Conservation (phyloP, 2,113 vertebrate genomes). For the Corydoras sp. region DNA sequence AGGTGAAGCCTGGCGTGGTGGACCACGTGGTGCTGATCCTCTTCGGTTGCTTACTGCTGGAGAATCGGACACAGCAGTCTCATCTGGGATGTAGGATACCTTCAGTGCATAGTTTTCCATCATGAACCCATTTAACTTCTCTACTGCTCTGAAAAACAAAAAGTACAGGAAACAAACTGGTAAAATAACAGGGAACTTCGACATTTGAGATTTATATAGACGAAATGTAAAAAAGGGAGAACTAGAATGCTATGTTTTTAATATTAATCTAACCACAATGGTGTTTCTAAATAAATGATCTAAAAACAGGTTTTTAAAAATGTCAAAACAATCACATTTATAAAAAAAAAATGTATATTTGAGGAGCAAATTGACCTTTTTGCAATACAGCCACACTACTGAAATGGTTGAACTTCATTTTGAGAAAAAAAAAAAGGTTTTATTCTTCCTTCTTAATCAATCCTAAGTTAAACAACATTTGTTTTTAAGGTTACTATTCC, state of each 20-base stretch:
- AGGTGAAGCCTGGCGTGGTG: conserved; percentile 81
- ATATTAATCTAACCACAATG: too few relatives aligned
- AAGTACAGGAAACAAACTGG: neutral
- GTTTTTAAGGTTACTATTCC: too few relatives aligned
- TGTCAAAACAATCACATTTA: too few relatives aligned
- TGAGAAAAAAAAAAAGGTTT: neutral
- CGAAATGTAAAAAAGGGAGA: neutral
- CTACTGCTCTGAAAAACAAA: conserved; percentile 75
- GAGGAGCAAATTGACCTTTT: too few relatives aligned
- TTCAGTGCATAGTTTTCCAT: conserved; percentile 91
- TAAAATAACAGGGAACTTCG: too few relatives aligned
- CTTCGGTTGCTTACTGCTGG: conserved; percentile 69
- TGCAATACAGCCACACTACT: too few relatives aligned
- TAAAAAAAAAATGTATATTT: too few relatives aligned
- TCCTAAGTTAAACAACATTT: neutral
- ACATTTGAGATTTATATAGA: neutral
- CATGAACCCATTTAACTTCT: conserved; percentile 92
- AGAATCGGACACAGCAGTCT: conserved; percentile 70
- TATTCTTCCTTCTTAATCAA: neutral
- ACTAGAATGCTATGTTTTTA: too few relatives aligned
- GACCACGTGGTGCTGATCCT: conserved; percentile 78
- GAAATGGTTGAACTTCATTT: too few relatives aligned
- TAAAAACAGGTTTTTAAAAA: too few relatives aligned
- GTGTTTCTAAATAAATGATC: too few relatives aligned
- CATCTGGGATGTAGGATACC: conserved; percentile 95